phyloP scores from a whole-genome alignment of 2,797 vertebrate species.

The Remorina albescens region DNA sequence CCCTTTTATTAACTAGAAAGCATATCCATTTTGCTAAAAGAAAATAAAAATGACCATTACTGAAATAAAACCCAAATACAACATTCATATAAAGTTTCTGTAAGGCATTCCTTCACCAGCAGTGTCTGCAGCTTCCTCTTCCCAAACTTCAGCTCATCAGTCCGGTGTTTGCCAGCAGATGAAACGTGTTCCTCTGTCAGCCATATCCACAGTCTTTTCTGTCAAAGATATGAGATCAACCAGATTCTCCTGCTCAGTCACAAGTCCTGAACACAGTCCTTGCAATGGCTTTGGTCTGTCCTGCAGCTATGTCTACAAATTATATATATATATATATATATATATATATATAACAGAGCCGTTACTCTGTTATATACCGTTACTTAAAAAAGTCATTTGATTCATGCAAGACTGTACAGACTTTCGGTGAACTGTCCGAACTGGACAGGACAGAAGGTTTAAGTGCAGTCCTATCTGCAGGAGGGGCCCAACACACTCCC shows the following conservation, averaged over 20 bases:
- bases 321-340: no score
- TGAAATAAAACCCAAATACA: conserved; percentile 61
- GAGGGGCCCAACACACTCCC: conserved; percentile 88
- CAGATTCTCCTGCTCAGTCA: conserved; percentile 41
- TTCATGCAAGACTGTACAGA: conserved; percentile 82
- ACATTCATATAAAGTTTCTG: conserved; percentile 75
- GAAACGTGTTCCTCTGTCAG: conserved; percentile 44
- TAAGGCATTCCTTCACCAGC: conserved; percentile 83
- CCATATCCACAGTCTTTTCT: conserved; percentile 37
- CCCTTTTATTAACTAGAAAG: conserved; percentile 61
- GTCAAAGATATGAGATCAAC: conserved; percentile 15
- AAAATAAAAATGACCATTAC: conserved; percentile 54
- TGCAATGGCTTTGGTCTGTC: conserved; percentile 77
- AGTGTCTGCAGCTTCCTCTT: conserved; percentile 49
- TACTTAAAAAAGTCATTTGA: conserved; percentile 55
- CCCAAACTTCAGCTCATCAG: conserved; percentile 37
- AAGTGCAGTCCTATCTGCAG: conserved; percentile 84
- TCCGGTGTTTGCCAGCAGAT: conserved; percentile 47
- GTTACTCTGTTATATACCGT: conserved; percentile 58
- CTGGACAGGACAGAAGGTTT: conserved; percentile 16
- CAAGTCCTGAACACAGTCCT: conserved; percentile 54
- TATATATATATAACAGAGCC: conserved; percentile 66
- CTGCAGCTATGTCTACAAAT: conserved; percentile 65
- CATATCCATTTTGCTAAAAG: conserved; percentile 39
- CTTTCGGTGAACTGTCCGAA: conserved; percentile 46